phyloP scores from a whole-genome alignment of 2,113 vertebrate species.

The Phaetusa simplex region DNA sequence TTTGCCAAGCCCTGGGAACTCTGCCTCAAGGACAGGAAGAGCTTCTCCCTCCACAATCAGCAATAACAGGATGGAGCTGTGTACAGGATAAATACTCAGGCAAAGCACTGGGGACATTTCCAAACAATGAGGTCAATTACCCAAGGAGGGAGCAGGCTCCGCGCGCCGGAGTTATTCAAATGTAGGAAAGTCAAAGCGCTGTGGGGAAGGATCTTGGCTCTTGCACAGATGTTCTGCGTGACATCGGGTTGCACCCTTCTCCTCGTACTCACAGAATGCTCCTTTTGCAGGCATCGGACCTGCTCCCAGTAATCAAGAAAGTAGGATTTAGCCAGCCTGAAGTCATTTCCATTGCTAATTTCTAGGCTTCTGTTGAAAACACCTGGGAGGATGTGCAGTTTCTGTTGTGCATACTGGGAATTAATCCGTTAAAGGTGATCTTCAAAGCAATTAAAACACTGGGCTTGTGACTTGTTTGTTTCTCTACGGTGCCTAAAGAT shows the following conservation, averaged over 20 bases:
- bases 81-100: background rate
- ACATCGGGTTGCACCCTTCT: background rate
- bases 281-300: background rate
- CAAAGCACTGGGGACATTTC: background rate
- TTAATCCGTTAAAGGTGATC: constrained; percentile 21
- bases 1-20: background rate
- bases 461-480: background rate
- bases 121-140: background rate
- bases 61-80: background rate
- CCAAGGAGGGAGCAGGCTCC: background rate
- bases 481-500: background rate
- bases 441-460: background rate
- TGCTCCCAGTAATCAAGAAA: background rate
- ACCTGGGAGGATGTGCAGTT: constrained; percentile 1
- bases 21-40: background rate
- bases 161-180: background rate
- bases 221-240: background rate
- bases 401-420: background rate
- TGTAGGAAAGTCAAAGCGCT: background rate
- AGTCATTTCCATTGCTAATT: constrained; percentile 22
- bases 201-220: background rate
- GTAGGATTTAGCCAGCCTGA: background rate
- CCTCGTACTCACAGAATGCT: background rate
- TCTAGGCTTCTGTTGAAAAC: background rate
- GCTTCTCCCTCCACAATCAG: background rate